Conservation (phyloP, 2,797 vertebrate species). For the Sciurus vulgaris region DNA sequence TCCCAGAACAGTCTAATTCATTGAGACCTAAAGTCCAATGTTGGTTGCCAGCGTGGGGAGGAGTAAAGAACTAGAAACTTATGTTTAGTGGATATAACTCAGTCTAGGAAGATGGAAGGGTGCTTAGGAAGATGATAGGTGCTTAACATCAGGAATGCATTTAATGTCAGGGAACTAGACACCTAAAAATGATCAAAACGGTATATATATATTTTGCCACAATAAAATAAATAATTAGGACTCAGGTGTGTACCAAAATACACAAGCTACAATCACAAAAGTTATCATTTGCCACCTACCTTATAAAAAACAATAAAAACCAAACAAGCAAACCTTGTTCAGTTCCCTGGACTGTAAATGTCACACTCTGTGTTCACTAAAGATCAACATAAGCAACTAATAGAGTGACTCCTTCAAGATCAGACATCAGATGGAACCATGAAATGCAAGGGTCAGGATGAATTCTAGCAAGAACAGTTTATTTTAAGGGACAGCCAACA, state of each 20-base stretch:
- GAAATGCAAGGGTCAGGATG: background rate
- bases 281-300: background rate
- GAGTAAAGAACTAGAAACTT: background rate
- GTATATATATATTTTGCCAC: background rate
- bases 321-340: background rate
- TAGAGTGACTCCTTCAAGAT: background rate
- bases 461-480: constrained; percentile 31
- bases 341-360: background rate
- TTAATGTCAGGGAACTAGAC: background rate
- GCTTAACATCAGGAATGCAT: background rate
- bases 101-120: background rate
- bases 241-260: constrained; percentile 15
- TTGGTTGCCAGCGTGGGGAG: background rate
- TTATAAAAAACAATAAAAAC: constrained; percentile 2
- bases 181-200: background rate
- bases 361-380: background rate
- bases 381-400: background rate
- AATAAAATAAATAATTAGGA: background rate
- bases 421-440: background rate
- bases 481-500: background rate
- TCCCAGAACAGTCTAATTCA: background rate
- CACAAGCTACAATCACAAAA: background rate
- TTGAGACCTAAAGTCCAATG: background rate
- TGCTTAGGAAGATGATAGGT: background rate
- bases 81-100: background rate